Conservation (phyloP, 2,888 invertebrate genomes). For the Rhamnusium bicolor region DNA sequence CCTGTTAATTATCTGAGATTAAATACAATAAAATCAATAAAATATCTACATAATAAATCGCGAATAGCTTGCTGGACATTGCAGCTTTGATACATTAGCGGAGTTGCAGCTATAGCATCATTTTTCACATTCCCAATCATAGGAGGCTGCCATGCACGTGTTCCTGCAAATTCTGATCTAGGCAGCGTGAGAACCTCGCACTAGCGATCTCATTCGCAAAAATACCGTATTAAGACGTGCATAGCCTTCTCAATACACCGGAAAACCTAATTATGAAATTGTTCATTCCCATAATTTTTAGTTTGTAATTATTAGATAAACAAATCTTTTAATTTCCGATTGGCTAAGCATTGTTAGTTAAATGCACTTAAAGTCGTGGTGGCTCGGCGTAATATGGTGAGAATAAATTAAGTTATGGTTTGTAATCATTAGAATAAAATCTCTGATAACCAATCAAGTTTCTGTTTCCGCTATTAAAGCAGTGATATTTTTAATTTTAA, state of each 20-base stretch:
- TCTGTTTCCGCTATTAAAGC: not conserved
- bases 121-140: conserved; percentile 63
- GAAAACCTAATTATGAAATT: conserved; percentile 38
- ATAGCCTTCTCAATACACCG: conserved; percentile 52
- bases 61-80: conserved; percentile 38
- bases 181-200: conserved; percentile 59
- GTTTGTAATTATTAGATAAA: conserved; percentile 25
- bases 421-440: not conserved
- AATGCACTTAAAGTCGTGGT: conserved; percentile 3
- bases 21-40: conserved; percentile 7
- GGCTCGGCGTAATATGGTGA: conserved; percentile 5
- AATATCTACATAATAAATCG: conserved; percentile 25
- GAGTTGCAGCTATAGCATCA: conserved; percentile 41
- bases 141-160: conserved; percentile 61
- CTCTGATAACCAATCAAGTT: not conserved
- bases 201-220: conserved; percentile 50
- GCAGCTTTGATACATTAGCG: conserved; percentile 55
- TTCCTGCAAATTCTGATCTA: conserved; percentile 55
- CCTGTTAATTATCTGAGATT: not conserved
- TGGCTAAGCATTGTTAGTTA: conserved; percentile 10
- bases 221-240: conserved; percentile 59
- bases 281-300: conserved; percentile 37
- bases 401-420: not conserved
- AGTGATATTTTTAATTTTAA: no score
- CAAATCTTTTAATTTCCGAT: conserved; percentile 27